Evolutionary conservation across 2,797 vertebrate species (phyloP).

Genomic region (Fistularia tabacaria): DNA sequence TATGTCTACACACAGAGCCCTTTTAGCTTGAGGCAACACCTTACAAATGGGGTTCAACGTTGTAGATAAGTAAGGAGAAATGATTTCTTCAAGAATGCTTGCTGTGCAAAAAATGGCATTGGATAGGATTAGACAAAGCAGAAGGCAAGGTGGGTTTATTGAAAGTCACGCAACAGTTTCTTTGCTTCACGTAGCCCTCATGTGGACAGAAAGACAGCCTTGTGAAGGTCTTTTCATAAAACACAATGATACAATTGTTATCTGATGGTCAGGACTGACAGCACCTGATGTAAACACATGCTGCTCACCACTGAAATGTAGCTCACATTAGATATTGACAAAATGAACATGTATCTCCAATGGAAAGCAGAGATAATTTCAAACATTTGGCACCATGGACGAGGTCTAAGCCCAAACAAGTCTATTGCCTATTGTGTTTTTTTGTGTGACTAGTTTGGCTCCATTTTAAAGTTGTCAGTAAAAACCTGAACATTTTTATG

Average conservation of each 20-base stretch:
- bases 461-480: constrained; percentile 15
- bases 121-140: constrained; percentile 47
- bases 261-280: constrained; percentile 22
- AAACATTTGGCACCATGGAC: constrained; percentile 47
- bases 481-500: constrained; percentile 7
- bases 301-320: constrained; percentile 15
- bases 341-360: constrained; percentile 14
- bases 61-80: constrained; percentile 26
- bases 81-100: constrained; percentile 46
- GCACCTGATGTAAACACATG: constrained; percentile 29
- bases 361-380: constrained; percentile 26
- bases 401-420: constrained; percentile 15
- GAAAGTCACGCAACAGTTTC: constrained; percentile 48
- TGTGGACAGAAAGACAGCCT: constrained; percentile 22
- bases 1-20: constrained; percentile 30
- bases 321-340: constrained; percentile 16
- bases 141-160: constrained; percentile 69
- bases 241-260: constrained; percentile 38
- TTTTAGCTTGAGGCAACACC: constrained; percentile 46
- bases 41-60: constrained; percentile 31
- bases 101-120: constrained; percentile 22
- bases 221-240: constrained; percentile 16
- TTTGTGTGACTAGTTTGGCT: constrained; percentile 23
- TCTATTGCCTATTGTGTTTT: background rate
- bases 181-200: constrained; percentile 46